phyloP scores from a whole-genome alignment of 2,888 invertebrate genomes.

The Doris montereyensis region DNA sequence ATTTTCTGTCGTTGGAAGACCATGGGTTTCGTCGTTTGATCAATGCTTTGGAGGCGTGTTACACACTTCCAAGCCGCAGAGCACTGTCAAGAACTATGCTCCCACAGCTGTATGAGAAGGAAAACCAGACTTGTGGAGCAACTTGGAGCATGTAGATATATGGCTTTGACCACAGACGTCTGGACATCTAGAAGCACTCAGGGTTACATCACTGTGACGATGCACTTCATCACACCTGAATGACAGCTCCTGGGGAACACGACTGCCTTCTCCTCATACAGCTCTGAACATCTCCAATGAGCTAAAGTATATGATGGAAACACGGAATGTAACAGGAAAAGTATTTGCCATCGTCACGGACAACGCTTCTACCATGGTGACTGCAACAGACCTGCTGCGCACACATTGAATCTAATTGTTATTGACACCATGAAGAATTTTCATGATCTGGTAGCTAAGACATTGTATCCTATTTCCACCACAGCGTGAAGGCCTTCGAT shows the following conservation, averaged over 20 bases:
- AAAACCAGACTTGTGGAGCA: neutral
- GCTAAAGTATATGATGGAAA: too few species aligned
- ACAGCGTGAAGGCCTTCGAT: conserved; percentile 3
- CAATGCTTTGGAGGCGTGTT: neutral
- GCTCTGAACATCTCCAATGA: too few species aligned
- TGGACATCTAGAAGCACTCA: conserved; percentile 5
- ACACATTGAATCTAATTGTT: conserved; percentile 6
- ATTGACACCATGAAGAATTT: neutral
- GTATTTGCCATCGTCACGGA: too few species aligned
- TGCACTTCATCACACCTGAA: neutral
- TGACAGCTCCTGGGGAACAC: too few species aligned
- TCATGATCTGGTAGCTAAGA: neutral
- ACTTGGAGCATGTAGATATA: neutral
- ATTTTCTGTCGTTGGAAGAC: neutral
- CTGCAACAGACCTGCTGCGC: too few species aligned
- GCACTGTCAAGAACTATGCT: too few species aligned
- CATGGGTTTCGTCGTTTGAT: conserved; percentile 3
- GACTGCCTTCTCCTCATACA: too few species aligned
- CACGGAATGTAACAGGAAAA: too few species aligned
- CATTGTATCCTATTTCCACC: conserved; percentile 13
- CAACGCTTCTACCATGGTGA: too few species aligned
- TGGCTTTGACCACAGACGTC: conserved; percentile 1
- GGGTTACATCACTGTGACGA: neutral
- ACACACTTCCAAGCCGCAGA: neutral
- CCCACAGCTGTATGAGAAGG: too few species aligned